phyloP scores from a whole-genome alignment of 2,797 vertebrate species.

The Chromis chromis region DNA sequence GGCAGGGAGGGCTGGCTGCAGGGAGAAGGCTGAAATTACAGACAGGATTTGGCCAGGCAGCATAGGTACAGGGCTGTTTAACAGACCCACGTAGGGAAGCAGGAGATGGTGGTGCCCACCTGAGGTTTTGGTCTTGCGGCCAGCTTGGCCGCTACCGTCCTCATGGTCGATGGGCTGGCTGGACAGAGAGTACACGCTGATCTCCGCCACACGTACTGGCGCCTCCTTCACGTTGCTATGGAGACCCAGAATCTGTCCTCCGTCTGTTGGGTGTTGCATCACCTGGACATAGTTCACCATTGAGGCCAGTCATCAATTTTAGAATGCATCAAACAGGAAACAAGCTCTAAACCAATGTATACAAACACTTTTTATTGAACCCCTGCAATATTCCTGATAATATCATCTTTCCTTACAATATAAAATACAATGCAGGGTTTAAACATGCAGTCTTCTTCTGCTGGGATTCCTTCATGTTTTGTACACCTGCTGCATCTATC shows the following conservation, averaged over 20 bases:
- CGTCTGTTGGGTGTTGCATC: constrained; percentile 87
- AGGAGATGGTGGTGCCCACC: constrained; percentile 69
- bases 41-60: constrained; percentile 31
- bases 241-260: constrained; percentile 85
- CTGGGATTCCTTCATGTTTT: constrained; percentile 33
- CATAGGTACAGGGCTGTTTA: constrained; percentile 24
- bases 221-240: constrained; percentile 87
- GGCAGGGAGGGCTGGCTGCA: constrained; percentile 38
- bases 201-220: constrained; percentile 84
- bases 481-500: constrained; percentile 27
- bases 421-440: constrained; percentile 13
- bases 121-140: constrained; percentile 85
- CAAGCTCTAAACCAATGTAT: constrained; percentile 5
- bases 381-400: background rate
- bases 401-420: background rate
- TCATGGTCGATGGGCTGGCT: constrained; percentile 88
- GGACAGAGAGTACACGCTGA: constrained; percentile 86
- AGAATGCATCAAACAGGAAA: constrained; percentile 24
- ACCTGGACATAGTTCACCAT: constrained; percentile 75
- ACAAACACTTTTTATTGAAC: background rate
- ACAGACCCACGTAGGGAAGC: constrained; percentile 14
- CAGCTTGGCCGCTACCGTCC: constrained; percentile 79
- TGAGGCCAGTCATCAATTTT: background rate
- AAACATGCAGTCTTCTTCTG: constrained; percentile 12
- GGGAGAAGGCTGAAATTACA: constrained; percentile 62